Evolutionary conservation across 2,113 vertebrate genomes (phyloP).

Genomic region (Rutilus rutilus): DNA sequence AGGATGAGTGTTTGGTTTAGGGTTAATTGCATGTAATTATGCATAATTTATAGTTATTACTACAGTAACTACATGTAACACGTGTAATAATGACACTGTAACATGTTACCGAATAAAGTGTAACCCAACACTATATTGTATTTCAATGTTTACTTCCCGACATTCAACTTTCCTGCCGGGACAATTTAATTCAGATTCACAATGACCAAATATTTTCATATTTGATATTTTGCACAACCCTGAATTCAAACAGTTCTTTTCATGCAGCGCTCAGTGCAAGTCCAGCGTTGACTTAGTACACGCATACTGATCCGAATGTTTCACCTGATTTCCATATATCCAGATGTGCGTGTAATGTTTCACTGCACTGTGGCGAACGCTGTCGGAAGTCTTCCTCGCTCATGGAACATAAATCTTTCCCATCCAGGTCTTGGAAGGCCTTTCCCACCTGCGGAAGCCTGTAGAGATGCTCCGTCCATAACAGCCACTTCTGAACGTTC

Average conservation of each 20-base stretch:
- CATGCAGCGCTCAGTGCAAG: neutral
- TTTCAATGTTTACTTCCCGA: neutral
- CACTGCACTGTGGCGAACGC: conserved; percentile 86
- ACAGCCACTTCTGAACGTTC: conserved; percentile 96
- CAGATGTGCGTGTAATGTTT: conserved; percentile 93
- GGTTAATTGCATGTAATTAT: too few species aligned
- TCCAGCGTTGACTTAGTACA: neutral
- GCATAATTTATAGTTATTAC: too few species aligned
- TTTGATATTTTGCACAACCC: neutral
- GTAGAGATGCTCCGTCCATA: conserved; percentile 97
- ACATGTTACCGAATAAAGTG: too few species aligned
- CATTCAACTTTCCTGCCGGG: neutral
- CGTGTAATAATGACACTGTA: too few species aligned
- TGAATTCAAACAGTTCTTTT: neutral
- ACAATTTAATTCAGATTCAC: neutral
- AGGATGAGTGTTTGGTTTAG: too few species aligned
- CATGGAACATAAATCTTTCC: conserved; percentile 92
- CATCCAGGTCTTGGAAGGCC: conserved; percentile 90
- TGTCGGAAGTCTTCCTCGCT: conserved; percentile 93
- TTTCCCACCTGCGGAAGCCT: conserved; percentile 88
- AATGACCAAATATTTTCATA: neutral
- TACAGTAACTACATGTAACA: too few species aligned
- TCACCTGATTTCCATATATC: conserved; percentile 99
- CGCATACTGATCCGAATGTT: neutral
- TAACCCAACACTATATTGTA: too few species aligned